Conservation (phyloP, 1,140 invertebrate species). For the Trichogramma pretiosum region DNA sequence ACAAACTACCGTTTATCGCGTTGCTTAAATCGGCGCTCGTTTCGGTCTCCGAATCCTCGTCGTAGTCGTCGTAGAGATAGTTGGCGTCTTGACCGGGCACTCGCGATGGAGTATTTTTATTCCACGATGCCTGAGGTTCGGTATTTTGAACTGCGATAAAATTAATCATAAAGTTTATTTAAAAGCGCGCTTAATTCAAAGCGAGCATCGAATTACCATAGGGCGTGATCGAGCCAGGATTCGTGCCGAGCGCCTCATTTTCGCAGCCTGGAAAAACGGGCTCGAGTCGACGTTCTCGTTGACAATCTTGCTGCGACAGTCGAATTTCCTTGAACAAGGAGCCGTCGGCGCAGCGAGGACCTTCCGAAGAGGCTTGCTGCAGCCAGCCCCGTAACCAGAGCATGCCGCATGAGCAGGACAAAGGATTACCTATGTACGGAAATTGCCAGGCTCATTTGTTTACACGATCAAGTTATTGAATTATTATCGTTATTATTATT, state of each 20-base stretch:
- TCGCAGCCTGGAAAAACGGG: constrained; percentile 55
- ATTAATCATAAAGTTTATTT: not conserved
- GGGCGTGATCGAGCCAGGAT: constrained; percentile 28
- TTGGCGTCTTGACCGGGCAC: not conserved
- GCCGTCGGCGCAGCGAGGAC: constrained; percentile 68
- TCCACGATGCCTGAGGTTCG: constrained; percentile 18
- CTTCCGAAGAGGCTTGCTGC: constrained; percentile 58
- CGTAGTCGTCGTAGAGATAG: constrained; percentile 64
- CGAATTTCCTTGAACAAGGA: constrained; percentile 60
- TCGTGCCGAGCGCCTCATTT: constrained; percentile 50
- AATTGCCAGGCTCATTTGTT: too few relatives aligned
- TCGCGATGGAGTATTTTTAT: constrained; percentile 9
- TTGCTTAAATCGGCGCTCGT: constrained; percentile 25
- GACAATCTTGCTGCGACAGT: constrained; percentile 59
- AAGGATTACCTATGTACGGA: constrained; percentile 59
- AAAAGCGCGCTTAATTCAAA: not conserved
- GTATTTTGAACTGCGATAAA: constrained; percentile 7
- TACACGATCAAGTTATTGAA: not conserved
- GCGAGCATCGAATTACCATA: constrained; percentile 22
- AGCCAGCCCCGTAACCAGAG: constrained; percentile 76
- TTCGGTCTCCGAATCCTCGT: constrained; percentile 59
- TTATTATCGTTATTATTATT: not conserved
- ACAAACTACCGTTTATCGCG: not conserved
- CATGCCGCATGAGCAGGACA: constrained; percentile 69
- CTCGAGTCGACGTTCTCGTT: constrained; percentile 45